Evolutionary conservation across 2,113 vertebrate species (phyloP).

Genomic region (Dromiciops gliroides): DNA sequence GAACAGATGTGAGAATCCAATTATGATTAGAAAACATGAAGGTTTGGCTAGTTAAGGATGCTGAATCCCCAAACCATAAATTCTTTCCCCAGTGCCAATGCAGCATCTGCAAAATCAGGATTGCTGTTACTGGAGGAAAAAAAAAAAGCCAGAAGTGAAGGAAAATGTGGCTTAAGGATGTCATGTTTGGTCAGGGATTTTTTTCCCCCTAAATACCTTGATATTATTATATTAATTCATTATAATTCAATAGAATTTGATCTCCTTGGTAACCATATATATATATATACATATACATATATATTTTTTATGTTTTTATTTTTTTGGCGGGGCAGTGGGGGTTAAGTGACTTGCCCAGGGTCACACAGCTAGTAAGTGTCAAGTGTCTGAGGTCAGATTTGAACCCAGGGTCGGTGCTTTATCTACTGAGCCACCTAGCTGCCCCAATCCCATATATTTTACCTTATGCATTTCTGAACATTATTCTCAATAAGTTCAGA

Average conservation of each 20-base stretch:
- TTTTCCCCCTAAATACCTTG: not conserved
- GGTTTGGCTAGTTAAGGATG: not conserved
- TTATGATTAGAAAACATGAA: constrained; percentile 1
- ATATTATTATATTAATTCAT: no score
- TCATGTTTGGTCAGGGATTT: constrained; percentile 1
- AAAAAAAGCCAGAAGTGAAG: constrained; percentile 61
- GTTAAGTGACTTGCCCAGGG: no score
- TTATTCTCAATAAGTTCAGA: not conserved
- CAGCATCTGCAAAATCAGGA: constrained; percentile 51
- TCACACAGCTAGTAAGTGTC: no score
- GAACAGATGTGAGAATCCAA: constrained; percentile 40
- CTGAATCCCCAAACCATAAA: not conserved
- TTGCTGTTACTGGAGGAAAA: not conserved
- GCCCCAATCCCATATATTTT: not conserved
- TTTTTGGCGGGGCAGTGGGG: no score
- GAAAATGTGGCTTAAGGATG: constrained; percentile 46
- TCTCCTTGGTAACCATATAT: not conserved
- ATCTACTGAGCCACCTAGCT: no score
- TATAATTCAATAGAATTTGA: not conserved
- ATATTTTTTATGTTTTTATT: no score
- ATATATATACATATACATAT: no score
- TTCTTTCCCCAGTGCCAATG: constrained; percentile 12
- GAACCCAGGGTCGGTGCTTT: no score
- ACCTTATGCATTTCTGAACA: not conserved
- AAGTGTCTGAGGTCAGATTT: no score